A percentile compares a stretch with the other conserved stretches of the same genome.
phyloP scores from a whole-genome alignment of 2,888 invertebrate genomes.

The Xanthorhoe spadicearia region DNA sequence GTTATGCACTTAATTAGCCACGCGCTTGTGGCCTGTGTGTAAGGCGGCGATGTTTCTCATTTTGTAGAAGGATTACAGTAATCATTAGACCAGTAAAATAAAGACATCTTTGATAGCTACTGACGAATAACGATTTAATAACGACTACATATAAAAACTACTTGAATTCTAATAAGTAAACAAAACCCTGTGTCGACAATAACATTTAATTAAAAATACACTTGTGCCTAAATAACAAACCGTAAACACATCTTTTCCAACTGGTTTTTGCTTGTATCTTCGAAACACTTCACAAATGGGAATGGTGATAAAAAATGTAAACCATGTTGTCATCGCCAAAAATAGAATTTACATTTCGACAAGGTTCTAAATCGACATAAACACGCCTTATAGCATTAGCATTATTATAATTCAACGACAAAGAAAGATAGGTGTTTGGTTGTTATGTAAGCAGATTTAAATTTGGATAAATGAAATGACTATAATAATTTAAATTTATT shows the following conservation, averaged over 20 bases:
- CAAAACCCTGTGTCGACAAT: conserved; percentile 1
- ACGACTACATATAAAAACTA: not conserved
- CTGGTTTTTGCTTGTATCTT: conserved; percentile 38
- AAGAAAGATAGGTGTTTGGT: conserved; percentile 9
- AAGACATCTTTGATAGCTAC: too few species aligned
- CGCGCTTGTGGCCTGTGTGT: too few species aligned
- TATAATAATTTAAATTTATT: too few species aligned
- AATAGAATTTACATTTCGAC: conserved; percentile 56
- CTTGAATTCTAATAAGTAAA: not conserved
- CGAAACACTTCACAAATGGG: conserved; percentile 46
- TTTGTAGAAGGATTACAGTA: too few species aligned
- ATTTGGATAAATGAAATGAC: not conserved
- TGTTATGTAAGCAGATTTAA: conserved; percentile 6
- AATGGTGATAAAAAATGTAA: conserved; percentile 51
- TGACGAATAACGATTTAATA: not conserved
- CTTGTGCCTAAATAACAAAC: conserved; percentile 21
- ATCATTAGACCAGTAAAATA: too few species aligned
- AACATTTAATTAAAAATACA: conserved; percentile 14
- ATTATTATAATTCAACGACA: conserved; percentile 30
- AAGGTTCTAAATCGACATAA: conserved; percentile 37
- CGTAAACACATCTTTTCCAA: conserved; percentile 24
- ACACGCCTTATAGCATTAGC: conserved; percentile 36
- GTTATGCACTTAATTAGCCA: too few species aligned
- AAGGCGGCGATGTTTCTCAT: too few species aligned
- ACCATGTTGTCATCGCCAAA: conserved; percentile 57